A percentile compares a stretch with the other conserved stretches of the same genome.
These are phyloP conservation scores for Nebria brevicollis DNA, from an alignment of 2,888 invertebrate species.

Conservation along the genomic window DNA sequence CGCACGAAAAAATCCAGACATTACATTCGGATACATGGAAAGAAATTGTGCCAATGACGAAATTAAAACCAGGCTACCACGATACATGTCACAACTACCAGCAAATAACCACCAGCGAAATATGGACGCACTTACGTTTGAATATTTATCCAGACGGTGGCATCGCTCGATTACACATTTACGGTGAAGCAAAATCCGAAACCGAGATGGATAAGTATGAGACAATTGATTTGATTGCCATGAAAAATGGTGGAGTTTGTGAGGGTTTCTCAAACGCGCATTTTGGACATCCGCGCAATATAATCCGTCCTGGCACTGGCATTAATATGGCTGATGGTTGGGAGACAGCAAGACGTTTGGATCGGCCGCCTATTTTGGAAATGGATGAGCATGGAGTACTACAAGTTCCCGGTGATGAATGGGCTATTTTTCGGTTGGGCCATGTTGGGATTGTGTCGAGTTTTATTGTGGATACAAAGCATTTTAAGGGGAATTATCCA, in stretches of 20 bases:
- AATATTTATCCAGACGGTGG: constrained; percentile 75
- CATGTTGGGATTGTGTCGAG: constrained; percentile 64
- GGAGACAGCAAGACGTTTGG: constrained; percentile 72
- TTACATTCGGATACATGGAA: constrained; percentile 68
- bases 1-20: constrained; percentile 62
- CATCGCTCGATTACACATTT: constrained; percentile 70
- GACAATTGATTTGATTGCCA: constrained; percentile 65
- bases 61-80: constrained; percentile 67
- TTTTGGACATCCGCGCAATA: constrained; percentile 71
- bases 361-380: constrained; percentile 69
- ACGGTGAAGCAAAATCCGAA: constrained; percentile 65
- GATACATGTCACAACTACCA: constrained; percentile 70
- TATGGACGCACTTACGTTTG: constrained; percentile 70
- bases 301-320: constrained; percentile 67
- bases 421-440: constrained; percentile 71
- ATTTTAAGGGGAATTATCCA: constrained; percentile 74
- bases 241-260: constrained; percentile 68
- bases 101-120: constrained; percentile 65
- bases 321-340: constrained; percentile 72
- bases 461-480: constrained; percentile 70
- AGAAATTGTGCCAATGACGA: constrained; percentile 67
- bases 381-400: constrained; percentile 68
- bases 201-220: constrained; percentile 52
- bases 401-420: constrained; percentile 70
- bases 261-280: constrained; percentile 71